Conservation (phyloP, 2,797 vertebrate species). For the Emys orbicularis region DNA sequence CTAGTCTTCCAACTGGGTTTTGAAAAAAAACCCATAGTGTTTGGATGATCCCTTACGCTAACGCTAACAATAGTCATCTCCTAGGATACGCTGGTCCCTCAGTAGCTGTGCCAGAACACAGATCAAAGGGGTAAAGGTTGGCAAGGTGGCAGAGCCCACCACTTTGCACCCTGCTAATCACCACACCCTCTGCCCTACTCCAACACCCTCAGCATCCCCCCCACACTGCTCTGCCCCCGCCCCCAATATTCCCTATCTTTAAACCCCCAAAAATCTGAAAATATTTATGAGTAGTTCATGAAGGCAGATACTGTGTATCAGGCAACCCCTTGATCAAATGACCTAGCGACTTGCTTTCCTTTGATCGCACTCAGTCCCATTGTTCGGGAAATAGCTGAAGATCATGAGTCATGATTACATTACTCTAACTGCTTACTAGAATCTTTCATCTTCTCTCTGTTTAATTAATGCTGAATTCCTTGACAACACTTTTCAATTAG, state of each 20-base stretch:
- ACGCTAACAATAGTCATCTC: background rate
- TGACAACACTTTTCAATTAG: background rate
- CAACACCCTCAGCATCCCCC: background rate
- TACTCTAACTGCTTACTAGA: background rate
- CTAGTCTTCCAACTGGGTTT: background rate
- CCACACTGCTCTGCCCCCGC: background rate
- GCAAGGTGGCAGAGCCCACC: background rate
- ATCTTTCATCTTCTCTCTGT: background rate
- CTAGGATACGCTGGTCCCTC: background rate
- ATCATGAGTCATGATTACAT: background rate
- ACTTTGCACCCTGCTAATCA: background rate
- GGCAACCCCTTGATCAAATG: background rate
- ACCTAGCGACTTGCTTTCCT: background rate
- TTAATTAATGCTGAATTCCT: background rate
- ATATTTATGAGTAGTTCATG: background rate
- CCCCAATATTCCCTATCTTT: background rate
- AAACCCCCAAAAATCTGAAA: background rate
- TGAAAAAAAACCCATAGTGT: background rate
- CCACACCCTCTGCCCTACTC: background rate
- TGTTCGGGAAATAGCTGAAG: background rate
- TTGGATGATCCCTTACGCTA: background rate
- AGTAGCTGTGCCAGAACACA: background rate
- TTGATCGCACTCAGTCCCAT: background rate
- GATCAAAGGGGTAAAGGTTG: background rate
- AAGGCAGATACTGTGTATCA: background rate